Conservation (phyloP, 2,797 vertebrate genomes). For the Mus minutoides region DNA sequence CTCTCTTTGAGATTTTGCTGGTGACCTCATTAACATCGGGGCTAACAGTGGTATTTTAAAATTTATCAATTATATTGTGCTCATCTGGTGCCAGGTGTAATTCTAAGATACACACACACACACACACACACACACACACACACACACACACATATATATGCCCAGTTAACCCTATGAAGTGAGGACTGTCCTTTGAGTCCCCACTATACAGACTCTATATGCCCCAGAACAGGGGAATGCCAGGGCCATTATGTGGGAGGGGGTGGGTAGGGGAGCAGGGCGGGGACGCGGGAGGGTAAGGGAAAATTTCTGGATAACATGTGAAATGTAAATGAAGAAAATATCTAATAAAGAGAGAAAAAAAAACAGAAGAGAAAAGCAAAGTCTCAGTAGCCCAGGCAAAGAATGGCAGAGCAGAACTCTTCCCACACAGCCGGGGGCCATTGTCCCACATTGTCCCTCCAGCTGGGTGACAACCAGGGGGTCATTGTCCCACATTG, state of each 20-base stretch:
- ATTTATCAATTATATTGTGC: constrained; percentile 55
- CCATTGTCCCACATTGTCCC: not conserved
- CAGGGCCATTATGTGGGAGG: no score
- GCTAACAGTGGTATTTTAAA: constrained; percentile 62
- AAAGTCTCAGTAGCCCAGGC: not conserved
- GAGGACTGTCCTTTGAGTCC: not conserved
- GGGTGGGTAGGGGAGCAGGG: no score
- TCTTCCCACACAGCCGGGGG: not conserved
- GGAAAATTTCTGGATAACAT: no score
- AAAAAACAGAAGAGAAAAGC: not conserved
- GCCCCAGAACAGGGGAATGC: no score
- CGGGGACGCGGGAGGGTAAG: no score
- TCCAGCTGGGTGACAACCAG: not conserved
- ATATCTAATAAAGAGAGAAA: no score
- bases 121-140: no score
- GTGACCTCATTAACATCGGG: constrained; percentile 80
- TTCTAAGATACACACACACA: constrained; percentile 26
- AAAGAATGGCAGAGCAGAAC: not conserved
- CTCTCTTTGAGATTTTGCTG: constrained; percentile 63
- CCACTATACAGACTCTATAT: no score
- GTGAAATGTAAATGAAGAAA: no score
- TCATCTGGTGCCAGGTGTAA: not conserved
- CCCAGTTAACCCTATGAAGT: constrained; percentile 5
- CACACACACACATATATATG: no score
- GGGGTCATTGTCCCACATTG: not conserved